A percentile compares a stretch with the other conserved stretches of the same genome.
Evolutionary conservation across 1,140 invertebrate genomes (phyloP).

Genomic region (Drosophila truncata): DNA sequence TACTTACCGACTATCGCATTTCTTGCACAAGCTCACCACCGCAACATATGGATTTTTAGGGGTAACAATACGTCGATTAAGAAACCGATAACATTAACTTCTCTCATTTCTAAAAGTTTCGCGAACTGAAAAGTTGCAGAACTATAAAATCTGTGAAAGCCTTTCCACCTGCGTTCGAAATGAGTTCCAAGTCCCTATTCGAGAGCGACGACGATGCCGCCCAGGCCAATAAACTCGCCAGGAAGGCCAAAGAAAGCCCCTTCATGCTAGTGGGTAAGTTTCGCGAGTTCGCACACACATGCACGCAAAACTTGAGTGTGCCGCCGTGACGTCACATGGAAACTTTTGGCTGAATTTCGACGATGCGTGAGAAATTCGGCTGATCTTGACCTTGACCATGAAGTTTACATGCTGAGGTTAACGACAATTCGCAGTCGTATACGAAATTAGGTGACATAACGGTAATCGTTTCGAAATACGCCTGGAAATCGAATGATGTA

Average conservation of each 20-base stretch:
- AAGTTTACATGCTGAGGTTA: slow-evolving; percentile 20
- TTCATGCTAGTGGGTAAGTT: slow-evolving; percentile 89
- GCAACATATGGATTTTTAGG: neutral
- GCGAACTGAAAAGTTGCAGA: slow-evolving; percentile 20
- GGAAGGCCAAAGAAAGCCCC: slow-evolving; percentile 89
- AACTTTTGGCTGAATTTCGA: slow-evolving; percentile 49
- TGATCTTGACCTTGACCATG: slow-evolving; percentile 59
- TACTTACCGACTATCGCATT: neutral
- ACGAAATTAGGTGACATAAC: slow-evolving; percentile 53
- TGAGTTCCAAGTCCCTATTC: slow-evolving; percentile 81
- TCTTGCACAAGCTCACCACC: neutral
- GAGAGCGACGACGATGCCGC: slow-evolving; percentile 84
- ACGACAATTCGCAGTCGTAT: neutral
- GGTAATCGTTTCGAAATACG: slow-evolving; percentile 13
- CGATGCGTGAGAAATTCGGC: slow-evolving; percentile 20
- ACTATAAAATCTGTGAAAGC: neutral
- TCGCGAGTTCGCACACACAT: neutral
- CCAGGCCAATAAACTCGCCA: slow-evolving; percentile 87
- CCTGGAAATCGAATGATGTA: slow-evolving; percentile 61
- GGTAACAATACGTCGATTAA: neutral
- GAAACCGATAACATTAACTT: neutral
- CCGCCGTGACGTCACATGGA: slow-evolving; percentile 43
- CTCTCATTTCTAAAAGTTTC: slow-evolving; percentile 17
- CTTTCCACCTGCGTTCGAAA: slow-evolving; percentile 47
- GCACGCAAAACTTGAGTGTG: neutral